phyloP scores from a whole-genome alignment of 2,113 vertebrate genomes.

The Clarias gariepinus region DNA sequence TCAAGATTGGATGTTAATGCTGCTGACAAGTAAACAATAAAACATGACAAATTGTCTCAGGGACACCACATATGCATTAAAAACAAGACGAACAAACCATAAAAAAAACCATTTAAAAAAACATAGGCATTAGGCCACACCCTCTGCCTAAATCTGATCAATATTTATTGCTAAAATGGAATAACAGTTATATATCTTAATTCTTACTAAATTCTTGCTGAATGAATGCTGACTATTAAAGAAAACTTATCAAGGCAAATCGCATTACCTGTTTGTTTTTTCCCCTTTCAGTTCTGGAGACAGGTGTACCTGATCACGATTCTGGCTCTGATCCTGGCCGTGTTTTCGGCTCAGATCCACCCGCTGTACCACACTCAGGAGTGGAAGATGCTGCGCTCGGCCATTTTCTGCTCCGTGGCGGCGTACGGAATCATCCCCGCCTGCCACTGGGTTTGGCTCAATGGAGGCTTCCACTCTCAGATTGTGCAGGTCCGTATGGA shows the following conservation, averaged over 20 bases:
- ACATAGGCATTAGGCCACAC: not conserved
- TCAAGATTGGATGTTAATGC: too few relatives aligned
- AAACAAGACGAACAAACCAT: not conserved
- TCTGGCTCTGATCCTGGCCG: slow-evolving; percentile 88
- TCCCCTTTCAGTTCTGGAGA: slow-evolving; percentile 84
- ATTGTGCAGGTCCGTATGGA: slow-evolving; percentile 82
- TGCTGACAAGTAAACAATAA: not conserved
- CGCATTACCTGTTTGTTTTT: not conserved
- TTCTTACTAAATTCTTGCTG: not conserved
- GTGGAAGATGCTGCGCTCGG: slow-evolving; percentile 84
- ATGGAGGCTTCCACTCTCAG: slow-evolving; percentile 80
- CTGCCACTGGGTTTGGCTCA: slow-evolving; percentile 94
- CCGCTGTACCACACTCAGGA: slow-evolving; percentile 92
- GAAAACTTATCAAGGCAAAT: not conserved
- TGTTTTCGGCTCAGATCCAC: slow-evolving; percentile 94
- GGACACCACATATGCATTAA: not conserved
- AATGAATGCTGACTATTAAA: too few relatives aligned
- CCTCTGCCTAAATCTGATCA: not conserved
- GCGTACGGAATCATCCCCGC: slow-evolving; percentile 90
- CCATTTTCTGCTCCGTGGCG: slow-evolving; percentile 90
- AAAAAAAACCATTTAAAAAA: not conserved
- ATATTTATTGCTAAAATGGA: not conserved
- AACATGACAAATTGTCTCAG: not conserved
- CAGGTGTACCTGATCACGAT: slow-evolving; percentile 92
- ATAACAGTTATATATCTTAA: not conserved